Evolutionary conservation across 2,113 vertebrate genomes (phyloP).

Genomic region (Nothocercus julius): DNA sequence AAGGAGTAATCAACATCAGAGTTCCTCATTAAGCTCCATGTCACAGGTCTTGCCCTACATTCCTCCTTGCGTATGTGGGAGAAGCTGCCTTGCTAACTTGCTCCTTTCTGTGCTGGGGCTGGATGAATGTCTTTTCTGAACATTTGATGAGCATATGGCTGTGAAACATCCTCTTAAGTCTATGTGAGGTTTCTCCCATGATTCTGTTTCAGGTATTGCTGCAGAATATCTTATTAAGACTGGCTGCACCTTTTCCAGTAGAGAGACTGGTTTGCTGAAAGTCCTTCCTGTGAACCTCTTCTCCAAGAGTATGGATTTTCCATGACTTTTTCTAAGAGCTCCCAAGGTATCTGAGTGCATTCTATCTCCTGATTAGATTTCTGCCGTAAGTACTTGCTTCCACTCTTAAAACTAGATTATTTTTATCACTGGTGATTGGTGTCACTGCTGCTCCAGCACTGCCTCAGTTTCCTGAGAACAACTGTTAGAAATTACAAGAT

Average conservation of each 20-base stretch:
- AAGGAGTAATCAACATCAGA: background rate
- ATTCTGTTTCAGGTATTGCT: background rate
- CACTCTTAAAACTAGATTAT: background rate
- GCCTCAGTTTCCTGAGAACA: background rate
- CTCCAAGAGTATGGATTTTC: background rate
- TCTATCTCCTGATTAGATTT: background rate
- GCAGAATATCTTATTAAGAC: background rate
- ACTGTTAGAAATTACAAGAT: background rate
- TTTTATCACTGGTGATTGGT: background rate
- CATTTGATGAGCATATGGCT: background rate
- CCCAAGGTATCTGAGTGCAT: background rate
- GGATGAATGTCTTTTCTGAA: background rate
- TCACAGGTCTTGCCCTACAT: rapidly evolving
- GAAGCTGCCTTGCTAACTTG: background rate
- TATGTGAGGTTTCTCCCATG: background rate
- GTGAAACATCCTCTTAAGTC: background rate
- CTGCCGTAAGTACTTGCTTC: conserved; percentile 4
- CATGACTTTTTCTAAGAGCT: background rate
- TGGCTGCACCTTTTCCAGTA: background rate
- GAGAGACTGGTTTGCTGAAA: rapidly evolving
- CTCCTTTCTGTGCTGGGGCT: background rate
- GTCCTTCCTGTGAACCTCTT: background rate
- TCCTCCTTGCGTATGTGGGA: background rate
- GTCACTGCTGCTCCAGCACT: background rate
- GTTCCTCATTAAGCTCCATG: background rate